Evolutionary conservation across 2,113 vertebrate genomes (phyloP), one percentile per base, ranked within the genome.

Genomic region (Haplochromis vanheusdeni): DNA sequence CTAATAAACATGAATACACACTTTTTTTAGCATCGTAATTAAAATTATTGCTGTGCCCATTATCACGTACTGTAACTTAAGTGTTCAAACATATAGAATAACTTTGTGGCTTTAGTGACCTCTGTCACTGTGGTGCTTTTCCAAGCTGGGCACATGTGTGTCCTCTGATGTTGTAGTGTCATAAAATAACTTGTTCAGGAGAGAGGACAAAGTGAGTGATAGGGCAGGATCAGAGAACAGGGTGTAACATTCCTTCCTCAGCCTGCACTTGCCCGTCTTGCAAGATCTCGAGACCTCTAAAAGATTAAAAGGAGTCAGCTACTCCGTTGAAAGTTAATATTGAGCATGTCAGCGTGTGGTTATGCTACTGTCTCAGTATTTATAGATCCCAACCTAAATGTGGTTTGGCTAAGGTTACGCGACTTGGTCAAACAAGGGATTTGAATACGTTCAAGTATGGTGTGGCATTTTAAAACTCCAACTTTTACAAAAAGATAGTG

Each of bases 81-180:
- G 55, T 40, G 62, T 21, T n/a, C 31, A 80, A 47, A 82, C 37
- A 56, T 55, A 70, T 75, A 14, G 55, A 60, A 23, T 12, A 51
- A 35, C n/a, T 26, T 11, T 52, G 26, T 56, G 21, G 42, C 16
- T 81, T 85, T 82, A 47, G 85, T 82, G 68, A 80, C 5, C 14
- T 85, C n/a, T 85, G 51, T 87, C 42, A n/a, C 84, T 5, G 35
- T 55, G 77, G 80, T 19, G 21, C 35, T 51, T 81, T 77, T 87
- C 62, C 56, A 84, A 11, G 35, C 35, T 11, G 51, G 52, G 45
- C 91, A 87, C 90, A 91, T 95, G 88, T 87, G 91, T 92, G 92
- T 91, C 79, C 83, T 70, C 89, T 96, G 81, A 90, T 94, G 89
- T 91, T 90, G 81, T 91, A 73, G 79, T 93, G 95, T 68, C 89